These are phyloP conservation scores for Luperina testacea DNA, from an alignment of 2,888 invertebrate species.

Conservation along the genomic window DNA sequence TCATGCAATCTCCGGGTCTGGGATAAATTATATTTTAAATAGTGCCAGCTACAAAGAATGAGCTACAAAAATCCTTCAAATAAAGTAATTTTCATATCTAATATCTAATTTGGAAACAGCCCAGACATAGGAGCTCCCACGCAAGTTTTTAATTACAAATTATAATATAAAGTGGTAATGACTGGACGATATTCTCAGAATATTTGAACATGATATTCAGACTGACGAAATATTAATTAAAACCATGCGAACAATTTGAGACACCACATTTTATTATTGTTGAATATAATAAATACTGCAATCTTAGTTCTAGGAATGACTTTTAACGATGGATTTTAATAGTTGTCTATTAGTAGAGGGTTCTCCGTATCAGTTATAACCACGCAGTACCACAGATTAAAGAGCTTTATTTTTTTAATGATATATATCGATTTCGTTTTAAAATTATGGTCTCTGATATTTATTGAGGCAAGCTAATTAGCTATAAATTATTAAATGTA, in stretches of 20 bases:
- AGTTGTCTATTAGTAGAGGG: not conserved
- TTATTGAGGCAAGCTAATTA: not conserved
- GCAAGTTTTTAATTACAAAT: slow-evolving; percentile 20
- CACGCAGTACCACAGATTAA: not conserved
- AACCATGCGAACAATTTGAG: not conserved
- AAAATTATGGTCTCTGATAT: not conserved
- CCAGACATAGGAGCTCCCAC: not conserved
- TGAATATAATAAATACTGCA: not conserved
- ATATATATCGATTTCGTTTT: not conserved
- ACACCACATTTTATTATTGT: not conserved
- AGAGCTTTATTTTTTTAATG: not conserved
- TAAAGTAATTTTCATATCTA: not conserved
- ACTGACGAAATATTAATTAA: slow-evolving; percentile 22
- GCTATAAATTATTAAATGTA: not conserved
- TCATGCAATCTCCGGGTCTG: not conserved
- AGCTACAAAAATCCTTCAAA: not conserved
- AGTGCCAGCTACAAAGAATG: not conserved
- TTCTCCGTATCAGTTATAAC: not conserved
- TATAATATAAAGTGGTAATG: slow-evolving; percentile 1
- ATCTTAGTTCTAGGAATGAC: not conserved
- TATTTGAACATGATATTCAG: slow-evolving; percentile 4
- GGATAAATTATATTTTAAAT: not conserved
- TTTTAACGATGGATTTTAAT: not conserved
- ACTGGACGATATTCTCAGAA: slow-evolving; percentile 16
- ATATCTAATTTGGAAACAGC: not conserved